Evolutionary conservation across 2,113 vertebrate genomes (phyloP).

Genomic region (Trogon surrucura): DNA sequence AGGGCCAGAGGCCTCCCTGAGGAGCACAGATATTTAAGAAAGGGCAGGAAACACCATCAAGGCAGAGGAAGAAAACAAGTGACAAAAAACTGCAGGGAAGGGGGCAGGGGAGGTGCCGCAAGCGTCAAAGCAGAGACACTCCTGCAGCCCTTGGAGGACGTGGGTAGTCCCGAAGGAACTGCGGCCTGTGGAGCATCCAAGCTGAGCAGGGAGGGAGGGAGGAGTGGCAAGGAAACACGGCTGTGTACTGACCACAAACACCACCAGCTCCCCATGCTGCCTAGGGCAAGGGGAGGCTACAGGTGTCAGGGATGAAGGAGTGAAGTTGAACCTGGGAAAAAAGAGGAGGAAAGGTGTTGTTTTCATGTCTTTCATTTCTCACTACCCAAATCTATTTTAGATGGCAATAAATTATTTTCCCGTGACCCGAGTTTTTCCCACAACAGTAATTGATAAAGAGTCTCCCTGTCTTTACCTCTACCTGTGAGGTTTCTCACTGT

Average conservation of each 20-base stretch:
- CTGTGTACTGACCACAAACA: neutral
- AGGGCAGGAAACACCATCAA: neutral
- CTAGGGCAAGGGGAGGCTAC: neutral
- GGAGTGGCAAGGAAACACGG: neutral
- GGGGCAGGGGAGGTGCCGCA: neutral
- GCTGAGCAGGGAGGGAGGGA: neutral
- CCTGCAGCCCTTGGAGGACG: neutral
- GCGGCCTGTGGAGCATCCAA: fast-evolving
- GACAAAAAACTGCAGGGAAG: neutral
- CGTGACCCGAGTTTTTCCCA: neutral
- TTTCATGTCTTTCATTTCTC: neutral
- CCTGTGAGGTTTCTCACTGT: neutral
- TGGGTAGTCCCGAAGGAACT: neutral
- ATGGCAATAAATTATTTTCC: neutral
- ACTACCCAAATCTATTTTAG: neutral
- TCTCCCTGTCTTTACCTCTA: neutral
- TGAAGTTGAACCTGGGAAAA: neutral
- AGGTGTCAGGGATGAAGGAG: neutral
- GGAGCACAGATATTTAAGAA: neutral
- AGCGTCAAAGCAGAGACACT: neutral
- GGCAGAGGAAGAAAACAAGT: neutral
- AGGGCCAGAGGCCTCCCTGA: neutral
- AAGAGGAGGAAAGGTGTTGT: neutral
- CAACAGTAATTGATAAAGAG: neutral
- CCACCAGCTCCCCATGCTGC: too few species aligned